Base-by-base conservation (phyloP, 2,797 vertebrate species). In the Melopsittacus undulatus region DNA sequence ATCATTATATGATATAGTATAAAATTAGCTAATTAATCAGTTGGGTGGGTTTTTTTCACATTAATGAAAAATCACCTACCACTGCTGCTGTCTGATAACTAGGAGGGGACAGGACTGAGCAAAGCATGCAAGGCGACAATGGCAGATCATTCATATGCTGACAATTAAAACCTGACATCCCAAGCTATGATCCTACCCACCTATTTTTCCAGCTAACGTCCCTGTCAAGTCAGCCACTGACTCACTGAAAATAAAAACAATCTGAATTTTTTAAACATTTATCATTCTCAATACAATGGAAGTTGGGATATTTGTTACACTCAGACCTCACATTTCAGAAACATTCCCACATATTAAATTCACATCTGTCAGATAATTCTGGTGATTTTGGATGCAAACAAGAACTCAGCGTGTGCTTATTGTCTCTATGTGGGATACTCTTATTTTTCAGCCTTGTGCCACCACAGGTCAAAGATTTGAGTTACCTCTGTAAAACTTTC, bases 91-190 rank as follows among this genome's bases (percentile, higher is more conserved):
- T 30, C 9, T 19, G 67, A 46, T 46, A 38, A 15, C 27, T 5
- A 17, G 52, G 30, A 80, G 8, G n/a, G 6, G 24, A 27, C 17
- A 10, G 34, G 22, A 10, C 38, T 19, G 82, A 80, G 27, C 32
- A 12, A 26, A 9, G 13, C 3, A 10, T 9, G 45, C 26, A 11
- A 36, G 15, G 43, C 40, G 34, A 36, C 32, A 20, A 3, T 1
- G 3, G 36, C 23, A 18, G 36, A 18, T 3, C 2, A 5, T 5
- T 18, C 29, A 7, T 5, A 24, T 3, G 3, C 49, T 5, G 57
- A 1, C 1, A 2, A 6, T 30, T 30, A 68, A 16, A 36, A 46
- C 16, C 3, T 45, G n/a, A 18, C 9, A 52, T 21, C n/a, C 23
- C 29, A 30, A 66, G 74, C 4, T 12, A 11, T 19, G 5, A 19